These are phyloP conservation scores for Drosophila tristis DNA, from an alignment of 1,140 invertebrate species.

Conservation along the genomic window DNA sequence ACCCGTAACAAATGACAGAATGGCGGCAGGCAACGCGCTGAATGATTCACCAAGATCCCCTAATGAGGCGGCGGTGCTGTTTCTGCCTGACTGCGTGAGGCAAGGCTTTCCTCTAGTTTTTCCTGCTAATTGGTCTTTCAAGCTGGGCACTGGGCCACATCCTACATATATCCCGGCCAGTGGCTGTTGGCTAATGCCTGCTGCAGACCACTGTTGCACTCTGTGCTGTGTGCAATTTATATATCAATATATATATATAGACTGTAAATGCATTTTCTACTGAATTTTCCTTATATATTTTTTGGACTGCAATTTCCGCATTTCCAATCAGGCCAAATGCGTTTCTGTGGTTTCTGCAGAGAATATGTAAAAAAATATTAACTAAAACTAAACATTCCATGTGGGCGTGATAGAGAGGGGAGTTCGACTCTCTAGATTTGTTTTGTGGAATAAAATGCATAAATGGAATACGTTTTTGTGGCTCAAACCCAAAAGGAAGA, in stretches of 20 bases:
- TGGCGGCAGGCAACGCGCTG: constrained; percentile 18
- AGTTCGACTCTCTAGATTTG: not conserved
- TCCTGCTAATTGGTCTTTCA: constrained; percentile 41
- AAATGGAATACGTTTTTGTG: constrained; percentile 25
- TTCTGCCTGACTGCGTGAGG: too few relatives aligned
- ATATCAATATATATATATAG: constrained; percentile 11
- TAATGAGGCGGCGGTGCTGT: constrained; percentile 37
- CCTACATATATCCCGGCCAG: constrained; percentile 23
- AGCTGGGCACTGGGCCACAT: not conserved
- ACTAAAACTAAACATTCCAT: not conserved
- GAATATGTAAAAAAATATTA: constrained; percentile 70
- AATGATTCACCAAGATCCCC: constrained; percentile 34
- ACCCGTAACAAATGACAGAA: constrained; percentile 15
- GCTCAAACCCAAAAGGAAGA: constrained; percentile 28
- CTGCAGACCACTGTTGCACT: constrained; percentile 9
- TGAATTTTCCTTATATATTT: constrained; percentile 17
- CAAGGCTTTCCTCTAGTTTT: not conserved
- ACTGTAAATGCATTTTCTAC: constrained; percentile 18
- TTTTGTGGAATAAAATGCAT: constrained; percentile 37
- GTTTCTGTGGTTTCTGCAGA: constrained; percentile 58
- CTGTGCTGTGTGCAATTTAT: too few relatives aligned
- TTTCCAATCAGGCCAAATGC: constrained; percentile 76
- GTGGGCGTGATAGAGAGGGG: not conserved
- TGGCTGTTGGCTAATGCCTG: constrained; percentile 9
- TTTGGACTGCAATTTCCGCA: constrained; percentile 29